Base-by-base conservation (phyloP, 1,140 invertebrate species). In the Drosophila micromelanica region DNA sequence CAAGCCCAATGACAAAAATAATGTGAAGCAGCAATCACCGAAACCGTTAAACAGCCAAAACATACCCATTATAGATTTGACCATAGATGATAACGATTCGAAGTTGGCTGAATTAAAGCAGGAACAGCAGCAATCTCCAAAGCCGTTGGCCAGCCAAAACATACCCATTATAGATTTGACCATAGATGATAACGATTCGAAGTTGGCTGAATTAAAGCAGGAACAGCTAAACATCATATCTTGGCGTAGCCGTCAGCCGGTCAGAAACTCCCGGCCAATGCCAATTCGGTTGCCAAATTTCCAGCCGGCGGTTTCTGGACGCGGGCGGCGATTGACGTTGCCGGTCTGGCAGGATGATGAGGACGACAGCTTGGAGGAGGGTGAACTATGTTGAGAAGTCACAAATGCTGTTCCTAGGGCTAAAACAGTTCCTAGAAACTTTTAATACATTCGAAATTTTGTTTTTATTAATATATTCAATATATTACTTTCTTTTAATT, bases 91-190 rank as follows among this genome's bases (percentile, higher is more conserved):
- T 5, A 32, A 6, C 3, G 48, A 65, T 23, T 3, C 17, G 8
- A 37, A 54, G 5, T 17, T 30, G 11, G 13, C 13, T 17, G 49
- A 9, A 5, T 3, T 17, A 9, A 20, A 11, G 13, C n/a, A n/a
- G n/a, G n/a, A n/a, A n/a, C n/a, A n/a, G n/a, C n/a, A 30, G 5
- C 7, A 8, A 11, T 17, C 23, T 2, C 5, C 9, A 3, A 13
- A 35, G 0, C 8, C 7, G 2, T 35, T 27, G 27, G 5, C 32
- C 5, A 4, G 27, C 27, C 11, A 40, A n/a, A 6, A 30, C 3
- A 1, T 45, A n/a, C 43, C 67, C 23, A 32, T 17, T 0, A 43
- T 55, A 13, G 68, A 75, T 32, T 30, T 74, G 8, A 70, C 65
- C 3, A 5, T 5, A 35, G 32, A 35, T 2, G 20, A 27, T 5